Percentiles rank a stretch among this genome's conserved stretches.
Conservation (phyloP, 2,113 vertebrate genomes). For the Ciconia stormi region DNA sequence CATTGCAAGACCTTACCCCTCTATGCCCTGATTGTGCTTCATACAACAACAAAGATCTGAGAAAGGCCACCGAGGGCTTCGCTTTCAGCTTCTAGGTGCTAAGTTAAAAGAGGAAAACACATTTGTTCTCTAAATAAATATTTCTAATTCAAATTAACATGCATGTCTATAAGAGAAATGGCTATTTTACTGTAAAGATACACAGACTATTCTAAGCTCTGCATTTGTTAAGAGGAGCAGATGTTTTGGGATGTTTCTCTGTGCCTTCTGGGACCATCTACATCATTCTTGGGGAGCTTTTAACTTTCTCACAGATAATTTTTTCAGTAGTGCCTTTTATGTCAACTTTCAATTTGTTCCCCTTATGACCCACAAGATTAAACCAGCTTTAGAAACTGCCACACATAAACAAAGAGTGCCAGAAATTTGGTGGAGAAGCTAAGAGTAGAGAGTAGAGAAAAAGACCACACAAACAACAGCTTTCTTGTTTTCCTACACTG, state of each 20-base stretch:
- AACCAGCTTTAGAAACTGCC: background rate
- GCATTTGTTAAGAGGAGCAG: background rate
- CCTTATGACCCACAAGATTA: background rate
- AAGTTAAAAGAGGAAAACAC: background rate
- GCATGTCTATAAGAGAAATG: background rate
- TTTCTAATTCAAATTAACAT: background rate
- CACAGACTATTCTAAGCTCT: background rate
- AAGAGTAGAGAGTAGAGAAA: background rate
- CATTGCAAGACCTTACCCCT: background rate
- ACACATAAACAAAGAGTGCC: background rate
- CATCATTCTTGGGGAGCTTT: background rate
- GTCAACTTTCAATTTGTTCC: background rate
- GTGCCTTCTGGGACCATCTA: background rate
- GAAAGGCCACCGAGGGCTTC: background rate
- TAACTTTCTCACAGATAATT: background rate
- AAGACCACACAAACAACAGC: background rate
- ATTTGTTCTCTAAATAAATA: background rate
- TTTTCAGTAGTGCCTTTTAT: background rate
- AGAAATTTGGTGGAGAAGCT: background rate
- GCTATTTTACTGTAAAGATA: background rate
- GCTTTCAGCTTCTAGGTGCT: background rate
- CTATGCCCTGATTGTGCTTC: accelerated
- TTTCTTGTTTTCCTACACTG: background rate
- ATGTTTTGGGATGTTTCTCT: background rate
- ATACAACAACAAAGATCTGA: background rate